Conservation (phyloP, 2,113 vertebrate species). For the Zosterops pallidus region DNA sequence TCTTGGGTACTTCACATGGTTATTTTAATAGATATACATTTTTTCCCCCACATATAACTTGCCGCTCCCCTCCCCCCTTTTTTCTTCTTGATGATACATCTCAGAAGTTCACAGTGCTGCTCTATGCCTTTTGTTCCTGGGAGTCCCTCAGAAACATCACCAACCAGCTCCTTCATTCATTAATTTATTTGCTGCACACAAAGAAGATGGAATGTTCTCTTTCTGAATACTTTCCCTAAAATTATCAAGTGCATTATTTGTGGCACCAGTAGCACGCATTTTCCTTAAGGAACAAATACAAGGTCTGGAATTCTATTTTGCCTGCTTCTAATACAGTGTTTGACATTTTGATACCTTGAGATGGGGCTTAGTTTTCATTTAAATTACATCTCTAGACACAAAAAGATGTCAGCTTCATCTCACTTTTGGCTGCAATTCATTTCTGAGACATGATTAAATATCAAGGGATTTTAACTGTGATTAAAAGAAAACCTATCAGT, state of each 20-base stretch:
- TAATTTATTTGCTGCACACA: neutral
- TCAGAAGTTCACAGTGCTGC: neutral
- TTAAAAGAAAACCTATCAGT: neutral
- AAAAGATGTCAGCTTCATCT: neutral
- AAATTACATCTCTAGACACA: neutral
- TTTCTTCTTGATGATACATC: neutral
- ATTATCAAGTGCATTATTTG: neutral
- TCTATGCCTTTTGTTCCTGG: rapidly evolving
- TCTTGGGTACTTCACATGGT: neutral
- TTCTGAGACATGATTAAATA: neutral
- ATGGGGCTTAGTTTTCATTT: neutral
- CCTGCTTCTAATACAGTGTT: neutral
- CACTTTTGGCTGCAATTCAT: neutral
- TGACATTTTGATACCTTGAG: neutral
- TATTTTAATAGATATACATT: neutral
- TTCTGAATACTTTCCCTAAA: neutral
- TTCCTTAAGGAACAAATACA: neutral
- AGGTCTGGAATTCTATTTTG: neutral
- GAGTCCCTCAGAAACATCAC: neutral
- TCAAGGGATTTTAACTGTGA: neutral
- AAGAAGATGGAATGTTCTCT: neutral
- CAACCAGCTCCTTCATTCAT: neutral
- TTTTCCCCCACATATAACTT: neutral
- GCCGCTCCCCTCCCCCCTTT: rapidly evolving
- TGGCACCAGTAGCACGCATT: neutral